Evolutionary conservation across 1,140 invertebrate genomes (phyloP).

Genomic region (Ceratosolen fusciceps): DNA sequence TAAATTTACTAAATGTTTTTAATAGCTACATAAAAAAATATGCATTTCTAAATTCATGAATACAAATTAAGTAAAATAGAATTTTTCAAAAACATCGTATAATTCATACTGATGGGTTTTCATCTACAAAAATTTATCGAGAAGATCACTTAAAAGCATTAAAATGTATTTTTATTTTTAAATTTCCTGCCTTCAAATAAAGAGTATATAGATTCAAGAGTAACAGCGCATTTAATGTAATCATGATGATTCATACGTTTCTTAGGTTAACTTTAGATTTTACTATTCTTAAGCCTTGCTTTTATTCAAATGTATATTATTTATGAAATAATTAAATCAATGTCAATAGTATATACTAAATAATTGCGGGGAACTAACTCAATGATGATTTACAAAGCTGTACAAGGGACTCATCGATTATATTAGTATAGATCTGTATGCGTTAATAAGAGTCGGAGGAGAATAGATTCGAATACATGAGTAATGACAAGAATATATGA

Average conservation of each 20-base stretch:
- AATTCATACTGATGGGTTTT: background rate
- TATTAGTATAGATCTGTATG: background rate
- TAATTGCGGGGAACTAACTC: background rate
- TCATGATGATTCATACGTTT: background rate
- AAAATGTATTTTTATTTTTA: background rate
- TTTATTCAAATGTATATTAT: background rate
- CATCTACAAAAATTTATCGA: background rate
- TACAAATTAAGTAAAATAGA: background rate
- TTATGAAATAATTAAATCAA: background rate
- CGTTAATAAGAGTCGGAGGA: background rate
- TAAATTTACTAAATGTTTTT: background rate
- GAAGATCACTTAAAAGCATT: background rate
- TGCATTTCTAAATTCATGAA: background rate
- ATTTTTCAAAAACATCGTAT: background rate
- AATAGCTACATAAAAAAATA: background rate
- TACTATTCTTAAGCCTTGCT: background rate
- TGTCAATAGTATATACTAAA: background rate
- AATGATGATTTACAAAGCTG: background rate
- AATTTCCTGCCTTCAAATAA: too few species aligned
- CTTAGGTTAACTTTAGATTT: background rate
- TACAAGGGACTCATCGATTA: background rate
- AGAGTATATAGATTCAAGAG: background rate
- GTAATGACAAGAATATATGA: background rate
- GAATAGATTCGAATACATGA: too few species aligned
- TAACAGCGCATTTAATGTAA: background rate